Evolutionary conservation across 2,113 vertebrate species (phyloP), one percentile per base, ranked within the genome.

Genomic region (Panthera tigris): DNA sequence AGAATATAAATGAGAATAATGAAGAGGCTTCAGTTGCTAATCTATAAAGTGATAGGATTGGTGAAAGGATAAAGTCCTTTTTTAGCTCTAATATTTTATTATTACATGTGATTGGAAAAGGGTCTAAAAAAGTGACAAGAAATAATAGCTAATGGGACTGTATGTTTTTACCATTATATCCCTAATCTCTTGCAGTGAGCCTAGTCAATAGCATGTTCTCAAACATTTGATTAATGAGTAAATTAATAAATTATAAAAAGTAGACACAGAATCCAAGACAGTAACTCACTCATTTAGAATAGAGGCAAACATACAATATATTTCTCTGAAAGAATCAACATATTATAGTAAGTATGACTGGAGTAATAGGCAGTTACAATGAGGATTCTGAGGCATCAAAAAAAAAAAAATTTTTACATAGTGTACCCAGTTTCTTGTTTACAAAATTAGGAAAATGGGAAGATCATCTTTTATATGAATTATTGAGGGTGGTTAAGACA

Each of bases 371-470:
- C 31, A 71, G 82, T 41, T 18, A 79, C 31, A 93, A 29, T 21
- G 55, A 96, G n/a, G n/a, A 94, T 11, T 0, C 33, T 29, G 16
- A 88, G 16, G 23, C 29, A 89, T 82, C 52, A 45, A 92, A 85
- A 97, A 25, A 86, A 29, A 31, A 97, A 14, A 86, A n/a, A 27
- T 79, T 36, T 39, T 39, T 79, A 76, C 31, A 76, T 19, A 97
- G 69, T 79, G 31, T 78, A 36, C 25, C 63, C 19, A 78, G 78
- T 57, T 94, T 92, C 69, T 94, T 55, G 48, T 45, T 87, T 91
- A 83, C 4, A 82, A 82, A 95, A 91, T 94, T n/a, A 88, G 23
- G n/a, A 79, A 91, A 94, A 63, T 25, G 13, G 55, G 13, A 91
- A 82, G 52, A 92, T 94, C 27, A 45, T 55, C 23, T 65, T 88